These are phyloP conservation scores for Sinocyclocheilus rhinocerous DNA, from an alignment of 2,113 vertebrate species.

Conservation along the genomic window DNA sequence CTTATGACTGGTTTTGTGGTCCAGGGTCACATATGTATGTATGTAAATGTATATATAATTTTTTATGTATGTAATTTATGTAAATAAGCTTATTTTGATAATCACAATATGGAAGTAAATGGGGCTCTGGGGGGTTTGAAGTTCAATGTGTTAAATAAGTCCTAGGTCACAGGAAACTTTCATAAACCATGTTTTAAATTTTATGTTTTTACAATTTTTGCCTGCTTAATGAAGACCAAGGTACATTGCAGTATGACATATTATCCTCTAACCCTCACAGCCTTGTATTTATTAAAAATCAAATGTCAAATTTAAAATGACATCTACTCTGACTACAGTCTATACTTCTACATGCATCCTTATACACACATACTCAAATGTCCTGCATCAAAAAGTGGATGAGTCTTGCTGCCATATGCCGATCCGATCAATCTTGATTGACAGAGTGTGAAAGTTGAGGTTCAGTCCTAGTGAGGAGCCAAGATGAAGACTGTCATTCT, in stretches of 20 bases:
- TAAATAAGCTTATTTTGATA: no score
- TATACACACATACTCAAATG: constrained; percentile 68
- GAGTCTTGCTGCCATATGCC: constrained; percentile 68
- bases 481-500: constrained; percentile 53
- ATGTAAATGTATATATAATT: no score
- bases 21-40: no score
- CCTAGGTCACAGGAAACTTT: no score
- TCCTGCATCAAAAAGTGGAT: neutral
- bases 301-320: neutral
- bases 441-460: constrained; percentile 83
- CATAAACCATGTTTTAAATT: neutral
- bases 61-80: no score
- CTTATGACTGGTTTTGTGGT: no score
- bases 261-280: neutral
- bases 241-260: neutral
- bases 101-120: no score
- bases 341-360: constrained; percentile 45
- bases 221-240: neutral
- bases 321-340: constrained; percentile 10
- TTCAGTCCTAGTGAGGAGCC: constrained; percentile 62
- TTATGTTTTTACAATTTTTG: neutral
- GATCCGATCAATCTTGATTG: constrained; percentile 69
- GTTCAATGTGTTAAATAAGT: no score
- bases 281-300: neutral
- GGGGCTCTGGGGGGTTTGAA: no score